Conservation (phyloP, 2,797 vertebrate genomes). For the Stomatorhinus walkeri region DNA sequence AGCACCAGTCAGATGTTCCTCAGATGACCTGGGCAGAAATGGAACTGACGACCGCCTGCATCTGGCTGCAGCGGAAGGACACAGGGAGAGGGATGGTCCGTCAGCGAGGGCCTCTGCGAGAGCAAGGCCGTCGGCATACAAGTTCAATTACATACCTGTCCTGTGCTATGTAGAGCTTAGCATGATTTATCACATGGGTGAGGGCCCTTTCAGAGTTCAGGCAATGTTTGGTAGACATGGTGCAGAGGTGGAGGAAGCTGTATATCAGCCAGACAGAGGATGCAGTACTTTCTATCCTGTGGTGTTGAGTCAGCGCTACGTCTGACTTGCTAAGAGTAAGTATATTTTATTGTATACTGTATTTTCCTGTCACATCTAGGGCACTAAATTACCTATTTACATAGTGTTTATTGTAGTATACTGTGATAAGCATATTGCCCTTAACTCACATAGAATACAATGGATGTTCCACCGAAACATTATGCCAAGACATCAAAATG, state of each 20-base stretch:
- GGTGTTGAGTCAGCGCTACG: not conserved
- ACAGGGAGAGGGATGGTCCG: not conserved
- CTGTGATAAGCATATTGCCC: not conserved
- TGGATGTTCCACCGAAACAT: conserved; percentile 9
- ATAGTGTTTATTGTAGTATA: not conserved
- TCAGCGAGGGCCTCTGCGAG: not conserved
- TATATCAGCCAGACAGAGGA: not conserved
- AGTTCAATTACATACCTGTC: conserved; percentile 9
- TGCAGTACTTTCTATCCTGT: not conserved
- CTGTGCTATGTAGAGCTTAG: conserved; percentile 1
- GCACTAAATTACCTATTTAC: not conserved
- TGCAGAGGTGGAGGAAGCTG: not conserved
- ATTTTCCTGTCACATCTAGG: not conserved
- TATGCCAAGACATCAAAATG: not conserved
- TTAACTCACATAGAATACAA: not conserved
- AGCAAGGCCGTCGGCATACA: not conserved
- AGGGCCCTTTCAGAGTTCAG: not conserved
- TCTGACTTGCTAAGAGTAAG: not conserved
- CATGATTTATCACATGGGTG: not conserved
- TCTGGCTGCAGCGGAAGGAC: not conserved
- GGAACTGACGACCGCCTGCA: not conserved
- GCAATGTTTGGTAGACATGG: not conserved
- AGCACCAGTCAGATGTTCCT: not conserved
- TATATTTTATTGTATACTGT: not conserved
- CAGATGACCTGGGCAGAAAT: not conserved